Conservation (phyloP, 2,888 invertebrate genomes). For the Sympetrum striolatum region DNA sequence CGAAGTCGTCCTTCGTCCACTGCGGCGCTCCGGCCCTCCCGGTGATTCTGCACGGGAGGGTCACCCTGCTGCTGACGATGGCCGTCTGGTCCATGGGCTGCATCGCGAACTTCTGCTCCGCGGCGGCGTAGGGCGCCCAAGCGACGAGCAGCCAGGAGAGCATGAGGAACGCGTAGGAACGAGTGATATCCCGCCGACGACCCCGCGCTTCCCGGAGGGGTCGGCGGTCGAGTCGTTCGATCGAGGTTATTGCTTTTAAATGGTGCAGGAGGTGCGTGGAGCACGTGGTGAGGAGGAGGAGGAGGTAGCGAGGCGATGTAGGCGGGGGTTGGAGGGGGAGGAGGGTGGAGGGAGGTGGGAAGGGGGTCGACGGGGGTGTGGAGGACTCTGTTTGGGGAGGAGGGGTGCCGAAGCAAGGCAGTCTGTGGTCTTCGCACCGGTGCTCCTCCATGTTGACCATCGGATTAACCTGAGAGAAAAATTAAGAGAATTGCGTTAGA, state of each 20-base stretch:
- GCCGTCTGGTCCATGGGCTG: conserved; percentile 92
- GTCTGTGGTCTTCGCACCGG: conserved; percentile 10
- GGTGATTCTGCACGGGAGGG: conserved; percentile 88
- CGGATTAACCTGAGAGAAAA: not conserved
- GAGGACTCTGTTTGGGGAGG: not conserved
- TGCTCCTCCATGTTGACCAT: not conserved
- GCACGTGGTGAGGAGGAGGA: conserved; percentile 22
- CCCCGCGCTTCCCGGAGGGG: not conserved
- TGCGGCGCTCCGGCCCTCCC: conserved; percentile 89
- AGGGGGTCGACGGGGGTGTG: not conserved
- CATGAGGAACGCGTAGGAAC: not conserved
- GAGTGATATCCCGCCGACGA: not conserved
- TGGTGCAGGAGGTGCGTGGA: conserved; percentile 29
- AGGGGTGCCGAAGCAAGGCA: not conserved
- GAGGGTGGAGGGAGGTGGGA: not conserved
- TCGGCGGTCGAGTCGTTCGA: not conserved
- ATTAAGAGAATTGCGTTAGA: not conserved
- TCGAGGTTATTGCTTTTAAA: not conserved
- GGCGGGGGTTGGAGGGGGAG: not conserved
- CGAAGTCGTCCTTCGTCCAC: conserved; percentile 98
- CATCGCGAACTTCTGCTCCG: conserved; percentile 86
- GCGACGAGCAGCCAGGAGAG: not conserved
- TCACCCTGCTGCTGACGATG: conserved; percentile 85
- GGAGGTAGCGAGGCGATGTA: not conserved
- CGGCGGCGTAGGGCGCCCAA: conserved; percentile 58